Percentiles rank a stretch among this genome's conserved stretches.
These are phyloP conservation scores for Takifugu flavidus DNA, from an alignment of 2,113 vertebrate species.

Conservation along the genomic window DNA sequence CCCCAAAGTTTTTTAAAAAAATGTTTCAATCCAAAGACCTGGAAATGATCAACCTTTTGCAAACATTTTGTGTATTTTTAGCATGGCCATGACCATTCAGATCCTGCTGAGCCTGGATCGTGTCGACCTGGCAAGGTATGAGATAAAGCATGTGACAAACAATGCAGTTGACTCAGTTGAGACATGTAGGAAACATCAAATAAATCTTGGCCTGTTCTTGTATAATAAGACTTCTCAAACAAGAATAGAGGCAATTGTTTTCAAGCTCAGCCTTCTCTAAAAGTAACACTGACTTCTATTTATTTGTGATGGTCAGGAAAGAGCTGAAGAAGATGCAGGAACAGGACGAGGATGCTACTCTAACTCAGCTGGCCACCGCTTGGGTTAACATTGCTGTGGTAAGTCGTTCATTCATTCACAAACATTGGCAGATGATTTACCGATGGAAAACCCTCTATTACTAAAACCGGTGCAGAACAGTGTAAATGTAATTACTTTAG, in stretches of 20 bases:
- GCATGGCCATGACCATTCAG: conserved; percentile 91
- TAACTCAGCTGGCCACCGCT: conserved; percentile 92
- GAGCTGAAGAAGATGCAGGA: conserved; percentile 98
- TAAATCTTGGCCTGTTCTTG: neutral
- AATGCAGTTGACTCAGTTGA: neutral
- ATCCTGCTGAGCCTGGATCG: conserved; percentile 89
- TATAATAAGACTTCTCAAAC: neutral
- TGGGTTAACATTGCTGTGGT: conserved; percentile 92
- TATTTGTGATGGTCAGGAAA: conserved; percentile 74
- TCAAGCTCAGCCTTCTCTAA: neutral
- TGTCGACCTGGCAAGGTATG: conserved; percentile 90
- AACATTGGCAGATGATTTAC: neutral
- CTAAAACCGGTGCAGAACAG: too few species aligned
- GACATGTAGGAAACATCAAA: neutral
- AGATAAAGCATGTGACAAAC: neutral
- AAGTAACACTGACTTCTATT: neutral
- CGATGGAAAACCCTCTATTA: neutral
- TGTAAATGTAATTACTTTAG: neutral
- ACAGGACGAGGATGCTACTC: conserved; percentile 90
- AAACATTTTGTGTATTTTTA: conserved; percentile 44
- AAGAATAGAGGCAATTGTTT: neutral
- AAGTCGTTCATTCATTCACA: conserved; percentile 43
- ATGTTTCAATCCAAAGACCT: neutral
- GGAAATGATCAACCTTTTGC: neutral
- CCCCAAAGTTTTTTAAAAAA: too few species aligned